These are phyloP conservation scores for Bombyx mandarina DNA, from an alignment of 1,140 invertebrate species.

Conservation along the genomic window DNA sequence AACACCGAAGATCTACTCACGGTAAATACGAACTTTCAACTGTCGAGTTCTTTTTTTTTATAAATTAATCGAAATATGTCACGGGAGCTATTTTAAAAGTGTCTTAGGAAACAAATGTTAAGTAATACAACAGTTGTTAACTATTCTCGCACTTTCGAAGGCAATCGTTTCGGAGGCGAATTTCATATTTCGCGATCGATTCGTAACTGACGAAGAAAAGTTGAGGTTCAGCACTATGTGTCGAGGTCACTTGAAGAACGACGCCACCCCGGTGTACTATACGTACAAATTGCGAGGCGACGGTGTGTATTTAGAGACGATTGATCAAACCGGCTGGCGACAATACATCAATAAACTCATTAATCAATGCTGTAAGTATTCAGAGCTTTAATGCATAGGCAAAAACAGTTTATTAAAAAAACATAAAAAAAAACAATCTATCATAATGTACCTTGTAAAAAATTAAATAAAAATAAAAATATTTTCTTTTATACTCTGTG, in stretches of 20 bases:
- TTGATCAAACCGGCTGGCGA: constrained; percentile 72
- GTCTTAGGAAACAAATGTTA: not conserved
- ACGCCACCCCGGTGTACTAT: constrained; percentile 31
- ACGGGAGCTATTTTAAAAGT: not conserved
- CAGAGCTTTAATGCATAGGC: too few species aligned
- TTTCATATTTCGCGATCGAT: constrained; percentile 83
- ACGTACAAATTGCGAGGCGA: constrained; percentile 36
- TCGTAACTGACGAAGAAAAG: constrained; percentile 78
- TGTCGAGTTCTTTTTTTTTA: constrained; percentile 1
- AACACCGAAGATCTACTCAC: constrained; percentile 29
- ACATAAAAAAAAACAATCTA: too few species aligned
- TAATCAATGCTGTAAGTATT: constrained; percentile 75
- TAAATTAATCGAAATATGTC: constrained; percentile 3
- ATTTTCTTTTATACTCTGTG: too few species aligned
- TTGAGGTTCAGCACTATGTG: constrained; percentile 77
- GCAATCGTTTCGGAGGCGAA: constrained; percentile 82
- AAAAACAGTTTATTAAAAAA: too few species aligned
- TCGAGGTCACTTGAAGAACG: constrained; percentile 31
- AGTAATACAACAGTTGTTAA: not conserved
- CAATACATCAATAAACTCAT: constrained; percentile 77
- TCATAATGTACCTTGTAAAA: too few species aligned
- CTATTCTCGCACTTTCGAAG: constrained; percentile 48
- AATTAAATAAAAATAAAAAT: too few species aligned
- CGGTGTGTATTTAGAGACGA: constrained; percentile 46
- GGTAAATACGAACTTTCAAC: constrained; percentile 26